phyloP scores from a whole-genome alignment of 1,140 invertebrate species.

The Oncopeltus fasciatus region DNA sequence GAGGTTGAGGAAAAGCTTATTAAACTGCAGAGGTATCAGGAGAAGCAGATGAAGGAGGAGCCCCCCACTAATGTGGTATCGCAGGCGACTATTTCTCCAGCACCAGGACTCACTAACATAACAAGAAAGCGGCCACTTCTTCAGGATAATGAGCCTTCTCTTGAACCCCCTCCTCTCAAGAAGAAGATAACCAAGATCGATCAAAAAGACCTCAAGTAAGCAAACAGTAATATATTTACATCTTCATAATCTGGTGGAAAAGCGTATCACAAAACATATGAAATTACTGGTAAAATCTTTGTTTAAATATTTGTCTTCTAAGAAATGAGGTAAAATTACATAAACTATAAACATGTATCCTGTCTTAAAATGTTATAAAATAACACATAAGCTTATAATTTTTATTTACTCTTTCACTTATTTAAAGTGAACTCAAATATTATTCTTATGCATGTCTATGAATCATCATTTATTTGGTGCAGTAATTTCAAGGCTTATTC shows the following conservation, averaged over 20 bases:
- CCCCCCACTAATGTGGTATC: constrained; percentile 22
- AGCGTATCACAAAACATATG: not conserved
- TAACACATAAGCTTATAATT: no score
- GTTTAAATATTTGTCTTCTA: no score
- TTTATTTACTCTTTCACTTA: no score
- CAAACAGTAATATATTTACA: not conserved
- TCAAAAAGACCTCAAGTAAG: constrained; percentile 17
- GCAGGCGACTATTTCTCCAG: constrained; percentile 20
- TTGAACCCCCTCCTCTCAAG: not conserved
- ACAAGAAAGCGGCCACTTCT: not conserved
- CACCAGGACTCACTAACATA: constrained; percentile 20
- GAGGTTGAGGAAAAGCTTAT: constrained; percentile 86
- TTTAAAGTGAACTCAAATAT: no score
- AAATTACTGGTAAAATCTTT: no score
- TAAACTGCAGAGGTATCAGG: constrained; percentile 73
- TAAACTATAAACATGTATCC: no score
- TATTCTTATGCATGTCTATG: no score
- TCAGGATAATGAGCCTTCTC: not conserved
- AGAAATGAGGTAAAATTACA: no score
- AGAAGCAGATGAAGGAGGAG: constrained; percentile 54
- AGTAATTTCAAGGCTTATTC: no score
- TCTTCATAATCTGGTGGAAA: not conserved
- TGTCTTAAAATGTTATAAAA: no score
- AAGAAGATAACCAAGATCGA: constrained; percentile 16
- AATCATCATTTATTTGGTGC: no score